A percentile compares a stretch with the other conserved stretches of the same genome.
Evolutionary conservation across 2,797 vertebrate species (phyloP).

Genomic region (Hyperoplus lanceolatus): DNA sequence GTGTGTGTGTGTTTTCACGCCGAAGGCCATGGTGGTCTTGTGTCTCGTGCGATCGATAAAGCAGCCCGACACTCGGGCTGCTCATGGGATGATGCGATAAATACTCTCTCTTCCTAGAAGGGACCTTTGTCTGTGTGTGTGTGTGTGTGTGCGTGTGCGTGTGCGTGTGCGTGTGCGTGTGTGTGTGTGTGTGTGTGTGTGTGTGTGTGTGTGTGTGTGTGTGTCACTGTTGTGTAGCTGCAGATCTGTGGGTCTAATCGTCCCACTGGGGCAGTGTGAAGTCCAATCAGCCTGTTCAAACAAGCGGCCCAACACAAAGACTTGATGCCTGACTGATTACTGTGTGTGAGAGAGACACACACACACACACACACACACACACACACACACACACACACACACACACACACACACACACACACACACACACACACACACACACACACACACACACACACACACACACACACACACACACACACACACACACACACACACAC

Average conservation of each 20-base stretch:
- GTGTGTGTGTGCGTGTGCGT: conserved; percentile 18
- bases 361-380: conserved; percentile 34
- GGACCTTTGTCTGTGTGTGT: background rate
- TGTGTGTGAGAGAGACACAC: conserved; percentile 25
- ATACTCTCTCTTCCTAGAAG: conserved; percentile 66
- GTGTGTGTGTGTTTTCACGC: conserved; percentile 29
- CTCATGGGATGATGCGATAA: conserved; percentile 80
- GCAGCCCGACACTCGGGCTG: conserved; percentile 59
- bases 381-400: conserved; percentile 31
- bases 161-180: conserved; percentile 36
- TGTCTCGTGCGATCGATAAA: conserved; percentile 75
- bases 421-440: conserved; percentile 35
- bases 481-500: conserved; percentile 26
- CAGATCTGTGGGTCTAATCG: conserved; percentile 83
- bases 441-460: conserved; percentile 36
- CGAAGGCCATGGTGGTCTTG: conserved; percentile 59
- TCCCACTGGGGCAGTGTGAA: conserved; percentile 73
- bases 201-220: conserved; percentile 42
- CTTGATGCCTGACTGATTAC: conserved; percentile 70
- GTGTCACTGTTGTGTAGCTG: conserved; percentile 30
- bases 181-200: conserved; percentile 18
- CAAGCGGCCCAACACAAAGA: conserved; percentile 68
- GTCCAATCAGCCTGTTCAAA: conserved; percentile 79
- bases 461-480: conserved; percentile 38
- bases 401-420: conserved; percentile 29